These are phyloP conservation scores for Neodiprion pinetum DNA, from an alignment of 1,140 invertebrate species.

Conservation along the genomic window DNA sequence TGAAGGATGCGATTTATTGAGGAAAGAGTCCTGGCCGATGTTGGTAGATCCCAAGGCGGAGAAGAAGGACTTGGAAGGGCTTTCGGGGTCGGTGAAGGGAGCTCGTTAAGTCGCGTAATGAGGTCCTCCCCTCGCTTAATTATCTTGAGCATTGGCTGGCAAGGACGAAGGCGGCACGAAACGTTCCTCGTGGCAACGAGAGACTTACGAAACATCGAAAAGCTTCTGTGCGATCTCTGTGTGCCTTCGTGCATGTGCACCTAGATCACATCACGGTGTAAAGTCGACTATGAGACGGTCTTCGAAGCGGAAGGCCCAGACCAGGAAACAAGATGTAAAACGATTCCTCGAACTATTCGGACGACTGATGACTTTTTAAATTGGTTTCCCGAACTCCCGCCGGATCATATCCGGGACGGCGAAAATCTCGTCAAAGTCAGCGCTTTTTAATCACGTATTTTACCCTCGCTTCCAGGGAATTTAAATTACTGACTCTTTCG, in stretches of 20 bases:
- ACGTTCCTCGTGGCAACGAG: slow-evolving; percentile 15
- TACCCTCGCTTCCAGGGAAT: too few species aligned
- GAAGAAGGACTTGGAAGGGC: neutral
- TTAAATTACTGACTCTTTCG: too few species aligned
- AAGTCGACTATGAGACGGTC: too few species aligned
- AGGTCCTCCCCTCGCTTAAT: slow-evolving; percentile 45
- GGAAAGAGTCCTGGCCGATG: neutral
- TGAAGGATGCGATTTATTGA: neutral
- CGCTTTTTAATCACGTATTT: too few species aligned
- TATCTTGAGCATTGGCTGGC: slow-evolving; percentile 29
- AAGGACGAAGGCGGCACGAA: slow-evolving; percentile 19
- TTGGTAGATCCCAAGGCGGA: neutral
- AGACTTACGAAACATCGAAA: neutral
- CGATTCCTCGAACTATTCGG: slow-evolving; percentile 35
- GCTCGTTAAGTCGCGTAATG: slow-evolving; percentile 48
- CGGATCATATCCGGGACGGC: neutral
- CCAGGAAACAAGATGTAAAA: slow-evolving; percentile 35
- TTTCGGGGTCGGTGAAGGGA: slow-evolving; percentile 15
- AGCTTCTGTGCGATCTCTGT: neutral
- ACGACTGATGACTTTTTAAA: slow-evolving; percentile 33
- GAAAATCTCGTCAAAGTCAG: too few species aligned
- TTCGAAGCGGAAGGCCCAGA: neutral
- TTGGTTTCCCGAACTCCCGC: slow-evolving; percentile 29
- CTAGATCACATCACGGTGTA: neutral
- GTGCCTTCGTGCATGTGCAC: neutral